Base-by-base conservation (phyloP, 2,888 invertebrate genomes). In the Pocota personata region DNA sequence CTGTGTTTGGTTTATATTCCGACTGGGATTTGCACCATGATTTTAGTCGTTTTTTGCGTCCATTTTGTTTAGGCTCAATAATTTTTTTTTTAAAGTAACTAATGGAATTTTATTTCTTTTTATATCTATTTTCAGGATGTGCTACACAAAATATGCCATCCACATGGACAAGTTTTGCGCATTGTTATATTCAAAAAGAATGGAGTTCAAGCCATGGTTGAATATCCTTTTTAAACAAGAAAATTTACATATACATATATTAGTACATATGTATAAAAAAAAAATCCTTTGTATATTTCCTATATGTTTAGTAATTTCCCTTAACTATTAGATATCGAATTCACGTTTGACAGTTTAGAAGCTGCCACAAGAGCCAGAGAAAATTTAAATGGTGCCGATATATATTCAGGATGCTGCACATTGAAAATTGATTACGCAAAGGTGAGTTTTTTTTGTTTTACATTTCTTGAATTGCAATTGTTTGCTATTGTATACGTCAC, bases 101-200 rank as follows among this genome's bases (percentile, higher is more conserved):
- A 72, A 83, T 60, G 35, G n/a, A 21, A 57, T 14, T 21, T 66
- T 21, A 21, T 66, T 62, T 58, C 27, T 27, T 75, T 78, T 91
- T 64, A 30, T 43, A 21, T 91, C 92, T 93, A 94, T 94, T 97
- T 96, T 1, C 96, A 98, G 98, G 98, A 99, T 93, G 99, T 99
- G 82, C 95, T 99, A 92, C 98, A 99, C 94, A 98, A 99, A 90
- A 99, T 99, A 93, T 98, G 98, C 93, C 95, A 96, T 90, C 96
- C 98, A 87, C 97, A 97, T 94, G 99, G 99, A 58, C 97, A 97
- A 92, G 99, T 99, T 50, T 95, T 98, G 89, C 96, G 99, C 91
- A 98, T 99, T 93, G 99, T 99, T 88, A 98, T 99, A 91, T 99
- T 99, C 94, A 98, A 98, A 95, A 99, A 99, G 94, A 98, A 98